A percentile compares a stretch with the other conserved stretches of the same genome.
Evolutionary conservation across 2,113 vertebrate genomes (phyloP).

Genomic region (Xiphorhynchus elegans): DNA sequence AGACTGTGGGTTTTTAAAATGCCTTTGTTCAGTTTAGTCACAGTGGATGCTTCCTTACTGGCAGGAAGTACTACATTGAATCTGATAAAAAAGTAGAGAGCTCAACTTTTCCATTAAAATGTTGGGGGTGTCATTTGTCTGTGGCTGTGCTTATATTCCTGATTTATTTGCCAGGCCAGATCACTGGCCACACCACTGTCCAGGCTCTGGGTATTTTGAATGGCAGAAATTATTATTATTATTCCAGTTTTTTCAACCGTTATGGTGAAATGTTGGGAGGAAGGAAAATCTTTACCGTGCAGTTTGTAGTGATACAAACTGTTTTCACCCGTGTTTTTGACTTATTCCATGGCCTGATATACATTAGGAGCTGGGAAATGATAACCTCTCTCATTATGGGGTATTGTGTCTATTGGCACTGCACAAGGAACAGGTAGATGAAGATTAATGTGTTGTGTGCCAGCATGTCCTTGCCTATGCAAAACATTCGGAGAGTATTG

Average conservation of each 20-base stretch:
- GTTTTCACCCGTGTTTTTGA: neutral
- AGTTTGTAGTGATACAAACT: neutral
- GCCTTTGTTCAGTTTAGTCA: neutral
- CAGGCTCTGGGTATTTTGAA: neutral
- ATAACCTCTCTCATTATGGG: neutral
- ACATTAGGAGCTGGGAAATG: neutral
- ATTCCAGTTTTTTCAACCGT: neutral
- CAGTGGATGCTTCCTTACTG: neutral
- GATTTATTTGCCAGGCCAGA: neutral
- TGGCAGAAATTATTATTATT: neutral
- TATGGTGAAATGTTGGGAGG: neutral
- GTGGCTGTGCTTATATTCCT: neutral
- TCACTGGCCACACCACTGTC: neutral
- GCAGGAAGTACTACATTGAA: neutral
- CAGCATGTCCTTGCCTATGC: neutral
- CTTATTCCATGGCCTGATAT: neutral
- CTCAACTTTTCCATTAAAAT: neutral
- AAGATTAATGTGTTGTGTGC: slow-evolving; percentile 1
- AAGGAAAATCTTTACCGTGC: neutral
- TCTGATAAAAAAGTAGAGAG: neutral
- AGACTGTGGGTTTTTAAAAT: too few species aligned
- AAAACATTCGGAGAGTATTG: neutral
- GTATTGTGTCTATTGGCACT: neutral
- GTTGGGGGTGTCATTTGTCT: neutral
- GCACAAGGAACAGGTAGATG: neutral